phyloP scores from a whole-genome alignment of 2,113 vertebrate genomes.

The Crotalus viridis region DNA sequence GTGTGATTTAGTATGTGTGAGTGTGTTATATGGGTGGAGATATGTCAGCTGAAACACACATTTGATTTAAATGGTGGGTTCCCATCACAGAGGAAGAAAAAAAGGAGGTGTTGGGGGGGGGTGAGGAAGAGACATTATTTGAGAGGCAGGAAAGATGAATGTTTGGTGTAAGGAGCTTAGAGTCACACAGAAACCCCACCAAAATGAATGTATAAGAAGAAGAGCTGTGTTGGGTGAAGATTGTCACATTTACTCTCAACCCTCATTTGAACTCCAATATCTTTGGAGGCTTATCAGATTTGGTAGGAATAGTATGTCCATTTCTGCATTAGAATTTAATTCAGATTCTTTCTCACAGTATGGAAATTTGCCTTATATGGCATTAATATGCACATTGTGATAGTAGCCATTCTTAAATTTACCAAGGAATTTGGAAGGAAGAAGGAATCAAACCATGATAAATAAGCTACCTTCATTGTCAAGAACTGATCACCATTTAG shows the following conservation, averaged over 20 bases:
- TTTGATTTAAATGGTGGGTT: conserved; percentile 8
- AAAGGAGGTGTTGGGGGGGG: too few relatives aligned
- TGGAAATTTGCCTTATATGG: not conserved
- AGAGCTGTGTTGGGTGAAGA: not conserved
- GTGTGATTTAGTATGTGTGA: not conserved
- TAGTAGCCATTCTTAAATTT: not conserved
- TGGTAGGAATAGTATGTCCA: not conserved
- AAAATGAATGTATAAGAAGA: not conserved
- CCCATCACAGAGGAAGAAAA: not conserved
- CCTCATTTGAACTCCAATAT: not conserved
- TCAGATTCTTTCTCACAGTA: not conserved
- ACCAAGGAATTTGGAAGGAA: not conserved
- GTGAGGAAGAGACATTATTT: not conserved
- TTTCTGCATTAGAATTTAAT: not conserved
- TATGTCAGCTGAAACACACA: conserved; percentile 2
- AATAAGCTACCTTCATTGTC: not conserved
- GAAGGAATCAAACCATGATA: not conserved
- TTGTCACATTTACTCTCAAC: not conserved
- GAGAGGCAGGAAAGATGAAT: not conserved
- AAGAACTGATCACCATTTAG: not conserved
- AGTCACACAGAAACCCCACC: not conserved
- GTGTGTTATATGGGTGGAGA: not conserved
- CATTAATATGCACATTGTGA: not conserved
- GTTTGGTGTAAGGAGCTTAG: not conserved
- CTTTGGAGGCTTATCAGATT: not conserved